Conservation (phyloP, 2,113 vertebrate genomes). For the Pao palembangensis region DNA sequence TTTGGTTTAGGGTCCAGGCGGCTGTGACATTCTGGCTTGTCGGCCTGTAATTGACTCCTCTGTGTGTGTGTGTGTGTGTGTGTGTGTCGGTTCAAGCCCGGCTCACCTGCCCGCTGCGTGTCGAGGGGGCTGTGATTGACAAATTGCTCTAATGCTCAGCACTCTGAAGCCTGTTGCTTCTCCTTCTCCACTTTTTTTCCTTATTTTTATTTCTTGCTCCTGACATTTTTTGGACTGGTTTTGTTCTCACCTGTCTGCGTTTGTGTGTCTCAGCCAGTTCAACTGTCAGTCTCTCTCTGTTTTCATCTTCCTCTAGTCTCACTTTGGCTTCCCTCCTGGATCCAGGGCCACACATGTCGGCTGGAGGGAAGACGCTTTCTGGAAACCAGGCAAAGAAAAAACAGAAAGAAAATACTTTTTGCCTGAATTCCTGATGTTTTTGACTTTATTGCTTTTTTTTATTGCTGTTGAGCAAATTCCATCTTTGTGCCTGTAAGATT, state of each 20-base stretch:
- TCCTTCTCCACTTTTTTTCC: not conserved
- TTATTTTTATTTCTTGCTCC: not conserved
- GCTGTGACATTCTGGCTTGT: constrained; percentile 63
- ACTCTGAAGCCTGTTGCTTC: constrained; percentile 20
- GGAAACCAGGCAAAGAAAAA: not conserved
- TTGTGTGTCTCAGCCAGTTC: constrained; percentile 15
- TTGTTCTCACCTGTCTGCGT: constrained; percentile 40
- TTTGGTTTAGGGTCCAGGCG: constrained; percentile 56
- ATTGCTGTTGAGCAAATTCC: too few relatives aligned
- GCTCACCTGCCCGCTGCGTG: constrained; percentile 60
- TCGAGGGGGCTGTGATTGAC: constrained; percentile 62
- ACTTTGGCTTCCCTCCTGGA: constrained; percentile 25
- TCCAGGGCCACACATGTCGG: not conserved
- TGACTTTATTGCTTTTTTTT: too few relatives aligned
- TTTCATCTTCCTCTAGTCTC: constrained; percentile 9
- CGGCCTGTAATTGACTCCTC: constrained; percentile 68
- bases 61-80: constrained; percentile 30
- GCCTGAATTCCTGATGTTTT: too few relatives aligned
- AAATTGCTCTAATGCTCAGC: constrained; percentile 40
- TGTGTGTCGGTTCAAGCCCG: constrained; percentile 51
- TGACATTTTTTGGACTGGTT: constrained; percentile 39
- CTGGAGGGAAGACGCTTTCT: not conserved
- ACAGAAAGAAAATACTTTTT: too few relatives aligned
- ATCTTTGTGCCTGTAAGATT: too few relatives aligned
- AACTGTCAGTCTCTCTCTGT: constrained; percentile 24